These are phyloP conservation scores for Holothuria glaberrima DNA, from an alignment of 35 echinoderm and acorn worm species.

Conservation along the genomic window DNA sequence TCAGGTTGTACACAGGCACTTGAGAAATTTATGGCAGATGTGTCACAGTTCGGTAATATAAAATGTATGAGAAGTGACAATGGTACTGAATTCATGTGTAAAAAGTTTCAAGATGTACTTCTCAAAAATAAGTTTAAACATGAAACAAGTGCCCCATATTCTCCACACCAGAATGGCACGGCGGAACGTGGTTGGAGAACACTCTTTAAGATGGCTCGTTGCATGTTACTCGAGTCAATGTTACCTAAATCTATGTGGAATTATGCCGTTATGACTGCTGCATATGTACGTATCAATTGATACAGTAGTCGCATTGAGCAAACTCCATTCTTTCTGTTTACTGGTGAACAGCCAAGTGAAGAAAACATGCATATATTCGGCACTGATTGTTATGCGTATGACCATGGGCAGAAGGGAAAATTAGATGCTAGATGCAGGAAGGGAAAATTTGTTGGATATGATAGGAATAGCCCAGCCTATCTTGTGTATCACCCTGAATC, in stretches of 20 bases:
- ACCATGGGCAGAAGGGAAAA: conserved; percentile 57
- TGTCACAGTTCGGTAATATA: conserved; percentile 25
- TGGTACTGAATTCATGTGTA: conserved; percentile 55
- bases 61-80: conserved; percentile 68
- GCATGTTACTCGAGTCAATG: conserved; percentile 44
- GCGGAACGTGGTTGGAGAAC: conserved; percentile 63
- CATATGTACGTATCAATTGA: conserved; percentile 58
- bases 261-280: conserved; percentile 41
- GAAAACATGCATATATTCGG: conserved; percentile 61
- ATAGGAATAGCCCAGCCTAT: conserved; percentile 60
- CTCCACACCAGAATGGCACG: conserved; percentile 74
- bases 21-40: conserved; percentile 57
- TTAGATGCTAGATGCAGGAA: conserved; percentile 61
- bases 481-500: conserved; percentile 60
- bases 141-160: conserved; percentile 51
- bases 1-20: conserved; percentile 25
- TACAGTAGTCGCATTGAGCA: conserved; percentile 41
- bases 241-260: conserved; percentile 63
- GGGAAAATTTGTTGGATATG: conserved; percentile 72
- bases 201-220: conserved; percentile 69
- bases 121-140: conserved; percentile 48
- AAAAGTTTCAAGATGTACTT: conserved; percentile 27
- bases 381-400: conserved; percentile 61
- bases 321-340: conserved; percentile 49
- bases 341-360: conserved; percentile 45